phyloP scores from a whole-genome alignment of 2,888 invertebrate species.

The Litoditis marina region DNA sequence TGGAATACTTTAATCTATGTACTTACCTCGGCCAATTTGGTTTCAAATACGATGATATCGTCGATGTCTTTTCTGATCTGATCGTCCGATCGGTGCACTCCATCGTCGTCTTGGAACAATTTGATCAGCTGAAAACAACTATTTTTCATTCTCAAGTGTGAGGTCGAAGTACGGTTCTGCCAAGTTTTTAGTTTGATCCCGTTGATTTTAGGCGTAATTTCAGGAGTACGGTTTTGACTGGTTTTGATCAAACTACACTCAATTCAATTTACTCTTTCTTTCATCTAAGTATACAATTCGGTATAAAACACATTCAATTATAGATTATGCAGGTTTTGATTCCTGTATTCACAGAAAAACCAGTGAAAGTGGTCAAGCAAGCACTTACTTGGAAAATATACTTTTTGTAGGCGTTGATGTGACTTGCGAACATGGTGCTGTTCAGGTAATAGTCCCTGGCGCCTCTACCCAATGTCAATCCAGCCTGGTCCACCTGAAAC shows the following conservation, averaged over 20 bases:
- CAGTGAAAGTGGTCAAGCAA: neutral
- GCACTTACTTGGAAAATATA: constrained; percentile 42
- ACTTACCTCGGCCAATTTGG: constrained; percentile 37
- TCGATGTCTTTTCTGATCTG: constrained; percentile 30
- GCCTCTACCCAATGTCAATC: constrained; percentile 52
- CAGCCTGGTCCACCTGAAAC: constrained; percentile 55
- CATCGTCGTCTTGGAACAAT: constrained; percentile 28
- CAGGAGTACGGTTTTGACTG: no score
- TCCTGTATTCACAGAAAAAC: neutral
- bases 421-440: constrained; percentile 55
- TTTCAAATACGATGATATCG: constrained; percentile 43
- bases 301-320: no score
- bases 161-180: no score
- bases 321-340: neutral
- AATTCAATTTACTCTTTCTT: no score
- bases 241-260: no score
- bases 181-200: no score
- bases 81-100: constrained; percentile 23
- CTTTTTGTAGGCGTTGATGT: constrained; percentile 56
- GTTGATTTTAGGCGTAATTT: no score
- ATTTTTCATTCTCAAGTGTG: no score
- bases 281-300: no score
- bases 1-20: no score
- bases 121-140: constrained; percentile 29
- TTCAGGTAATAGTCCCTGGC: constrained; percentile 60